A percentile compares a stretch with the other conserved stretches of the same genome.
Evolutionary conservation across 1,140 invertebrate genomes (phyloP).

Genomic region (Amphibalanus amphitrite): DNA sequence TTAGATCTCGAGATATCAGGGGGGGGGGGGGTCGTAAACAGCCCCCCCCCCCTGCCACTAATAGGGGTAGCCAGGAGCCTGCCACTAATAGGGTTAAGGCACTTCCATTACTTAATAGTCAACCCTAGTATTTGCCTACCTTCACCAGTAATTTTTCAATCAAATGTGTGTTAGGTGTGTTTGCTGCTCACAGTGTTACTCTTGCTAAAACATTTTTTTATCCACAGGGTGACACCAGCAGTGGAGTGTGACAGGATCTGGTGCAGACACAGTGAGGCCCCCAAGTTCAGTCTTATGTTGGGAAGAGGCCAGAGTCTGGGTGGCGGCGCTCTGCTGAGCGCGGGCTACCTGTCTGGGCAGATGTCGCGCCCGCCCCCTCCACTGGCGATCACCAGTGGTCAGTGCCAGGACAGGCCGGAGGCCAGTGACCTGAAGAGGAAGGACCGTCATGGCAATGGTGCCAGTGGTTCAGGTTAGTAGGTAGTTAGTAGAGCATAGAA

Average conservation of each 20-base stretch:
- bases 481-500: not conserved
- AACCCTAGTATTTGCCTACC: too few relatives aligned
- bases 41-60: too few relatives aligned
- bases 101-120: too few relatives aligned
- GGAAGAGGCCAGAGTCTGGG: conserved; percentile 14
- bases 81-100: too few relatives aligned
- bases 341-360: conserved; percentile 29
- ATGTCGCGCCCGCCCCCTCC: conserved; percentile 1
- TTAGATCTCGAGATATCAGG: too few relatives aligned
- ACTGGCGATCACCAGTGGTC: conserved; percentile 18
- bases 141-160: too few relatives aligned
- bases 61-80: too few relatives aligned
- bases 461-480: not conserved
- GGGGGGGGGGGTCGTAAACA: too few relatives aligned
- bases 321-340: conserved; percentile 28
- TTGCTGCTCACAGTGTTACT: too few relatives aligned
- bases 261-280: conserved; percentile 25
- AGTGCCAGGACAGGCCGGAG: conserved; percentile 28
- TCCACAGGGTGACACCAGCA: not conserved
- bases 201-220: too few relatives aligned
- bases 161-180: too few relatives aligned
- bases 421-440: conserved; percentile 14
- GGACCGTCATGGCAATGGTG: not conserved
- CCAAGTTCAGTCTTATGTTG: conserved; percentile 20
- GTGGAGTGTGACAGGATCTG: conserved; percentile 5